Evolutionary conservation across 1,140 invertebrate genomes (phyloP).

Genomic region (Bombus confusus): DNA sequence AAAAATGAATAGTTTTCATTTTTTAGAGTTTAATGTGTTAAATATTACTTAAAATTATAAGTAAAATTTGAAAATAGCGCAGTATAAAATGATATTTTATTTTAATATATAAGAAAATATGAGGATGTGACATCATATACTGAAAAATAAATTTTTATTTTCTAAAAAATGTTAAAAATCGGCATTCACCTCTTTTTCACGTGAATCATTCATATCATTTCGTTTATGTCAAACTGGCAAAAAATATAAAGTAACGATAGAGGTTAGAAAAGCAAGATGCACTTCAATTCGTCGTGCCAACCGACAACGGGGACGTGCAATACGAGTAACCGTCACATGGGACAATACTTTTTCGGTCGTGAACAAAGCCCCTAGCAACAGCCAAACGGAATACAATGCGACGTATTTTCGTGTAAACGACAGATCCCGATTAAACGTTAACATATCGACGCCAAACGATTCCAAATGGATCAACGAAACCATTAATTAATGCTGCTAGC

Average conservation of each 20-base stretch:
- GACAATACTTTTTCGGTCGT: conserved; percentile 67
- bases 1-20: no score
- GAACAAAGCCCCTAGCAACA: conserved; percentile 74
- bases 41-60: no score
- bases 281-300: conserved; percentile 36
- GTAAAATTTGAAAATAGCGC: no score
- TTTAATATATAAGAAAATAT: no score
- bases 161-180: no score
- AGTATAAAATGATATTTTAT: no score
- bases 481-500: neutral
- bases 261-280: conserved; percentile 60
- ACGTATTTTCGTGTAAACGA: conserved; percentile 15
- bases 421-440: neutral
- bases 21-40: no score
- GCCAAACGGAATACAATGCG: conserved; percentile 48
- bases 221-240: neutral
- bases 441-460: neutral
- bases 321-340: conserved; percentile 59
- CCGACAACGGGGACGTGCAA: conserved; percentile 44
- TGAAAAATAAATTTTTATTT: no score
- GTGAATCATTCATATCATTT: neutral
- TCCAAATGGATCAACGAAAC: neutral
- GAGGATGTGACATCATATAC: no score
- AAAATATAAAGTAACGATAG: neutral
- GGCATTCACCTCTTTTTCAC: no score